Evolutionary conservation across 2,113 vertebrate species (phyloP), one percentile per base, ranked within the genome.

Genomic region (Hyla sarda): DNA sequence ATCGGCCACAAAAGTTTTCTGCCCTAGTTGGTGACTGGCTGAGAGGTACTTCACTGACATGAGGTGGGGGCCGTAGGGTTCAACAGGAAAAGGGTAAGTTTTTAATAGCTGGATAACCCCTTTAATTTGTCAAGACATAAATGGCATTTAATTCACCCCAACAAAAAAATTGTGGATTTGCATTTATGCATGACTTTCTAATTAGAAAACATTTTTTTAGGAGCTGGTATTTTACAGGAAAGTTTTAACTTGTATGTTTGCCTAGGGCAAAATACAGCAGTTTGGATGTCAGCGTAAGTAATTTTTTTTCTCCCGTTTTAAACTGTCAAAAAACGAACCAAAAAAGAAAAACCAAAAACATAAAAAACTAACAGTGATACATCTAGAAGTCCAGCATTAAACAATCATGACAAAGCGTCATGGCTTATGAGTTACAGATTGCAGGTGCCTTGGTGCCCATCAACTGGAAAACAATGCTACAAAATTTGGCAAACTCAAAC

Each of bases 401-500:
- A 69, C 65, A 34, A 34, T 7, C 6, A 32, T 69, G 30, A 34
- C 65, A 69, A 34, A 34, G 19, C 32, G 30, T 5, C 62, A 28
- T 62, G n/a, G 60, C n/a, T 28, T 13, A 2, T 3, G 25, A 28
- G 25, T 62, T 28, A 25, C 23, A n/a, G 56, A 28, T 25, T 7
- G 32, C 3, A 16, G 1, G 62, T 69, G 14, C 17, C 65, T 32
- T 28, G 16, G 28, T 67, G 28, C 14, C 14, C 1, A 21, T 17
- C 62, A 32, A 30, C 62, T 32, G 62, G 13, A 67, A 67, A 6
- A 32, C 19, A 67, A 34, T 78, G 37, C 50, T n/a, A 78, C 34
- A 79, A 23, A 41, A 48, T 58, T 79, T 79, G 75, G 30, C 76
- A n/a, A n/a, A n/a, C n/a, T n/a, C n/a, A n/a, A 41, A 80, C 28